Percentiles rank a stretch among this genome's conserved stretches.
Conservation (phyloP, 2,888 invertebrate genomes). For the Nematopogon swammerdamellus region DNA sequence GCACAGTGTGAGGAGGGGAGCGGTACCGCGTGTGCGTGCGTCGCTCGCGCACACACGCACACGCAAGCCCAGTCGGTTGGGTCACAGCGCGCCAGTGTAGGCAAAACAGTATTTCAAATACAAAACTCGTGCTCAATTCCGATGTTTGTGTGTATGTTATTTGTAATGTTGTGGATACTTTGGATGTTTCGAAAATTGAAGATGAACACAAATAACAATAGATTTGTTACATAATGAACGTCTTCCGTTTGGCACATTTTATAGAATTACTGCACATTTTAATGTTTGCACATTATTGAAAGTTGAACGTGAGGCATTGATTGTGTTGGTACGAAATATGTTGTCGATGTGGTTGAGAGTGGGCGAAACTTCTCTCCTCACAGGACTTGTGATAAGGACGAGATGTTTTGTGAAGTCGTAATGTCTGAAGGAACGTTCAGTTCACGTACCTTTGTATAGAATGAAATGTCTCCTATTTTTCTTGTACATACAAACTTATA, state of each 20-base stretch:
- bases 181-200: conserved; percentile 36
- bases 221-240: conserved; percentile 84
- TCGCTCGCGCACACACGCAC: no score
- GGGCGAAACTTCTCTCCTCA: conserved; percentile 34
- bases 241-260: conserved; percentile 54
- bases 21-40: no score
- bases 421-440: conserved; percentile 17
- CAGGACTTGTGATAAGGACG: conserved; percentile 48
- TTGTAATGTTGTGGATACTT: conserved; percentile 33
- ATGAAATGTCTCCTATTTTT: conserved; percentile 45
- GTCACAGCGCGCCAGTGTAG: conserved; percentile 13
- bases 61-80: conserved; percentile 9
- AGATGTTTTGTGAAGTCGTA: conserved; percentile 26
- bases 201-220: conserved; percentile 61
- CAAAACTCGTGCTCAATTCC: conserved; percentile 50
- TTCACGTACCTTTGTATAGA: conserved; percentile 21
- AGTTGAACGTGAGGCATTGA: conserved; percentile 15
- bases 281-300: conserved; percentile 25
- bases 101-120: conserved; percentile 37
- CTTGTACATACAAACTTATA: conserved; percentile 36
- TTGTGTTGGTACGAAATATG: no score
- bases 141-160: conserved; percentile 43
- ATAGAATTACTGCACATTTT: conserved; percentile 46
- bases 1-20: neutral
- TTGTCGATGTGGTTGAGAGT: conserved; percentile 20